These are phyloP conservation scores for Micrasema longulum DNA, from an alignment of 1,140 invertebrate species.

Conservation along the genomic window DNA sequence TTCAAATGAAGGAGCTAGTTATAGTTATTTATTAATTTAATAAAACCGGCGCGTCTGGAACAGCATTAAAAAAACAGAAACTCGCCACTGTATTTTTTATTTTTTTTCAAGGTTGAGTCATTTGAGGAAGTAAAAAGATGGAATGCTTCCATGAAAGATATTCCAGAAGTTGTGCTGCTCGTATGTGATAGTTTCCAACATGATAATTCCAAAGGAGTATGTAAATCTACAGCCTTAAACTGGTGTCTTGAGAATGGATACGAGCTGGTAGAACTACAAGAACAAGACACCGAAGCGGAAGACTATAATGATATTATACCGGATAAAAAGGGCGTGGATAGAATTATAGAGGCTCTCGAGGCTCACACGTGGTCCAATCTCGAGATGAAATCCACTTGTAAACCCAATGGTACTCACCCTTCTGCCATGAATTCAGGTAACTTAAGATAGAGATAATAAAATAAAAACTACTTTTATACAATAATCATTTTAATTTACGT, in stretches of 20 bases:
- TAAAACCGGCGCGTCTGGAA: too few species aligned
- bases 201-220: constrained; percentile 40
- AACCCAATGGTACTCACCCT: constrained; percentile 18
- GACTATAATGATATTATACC: constrained; percentile 72
- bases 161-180: constrained; percentile 60
- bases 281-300: constrained; percentile 63
- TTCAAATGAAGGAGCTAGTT: too few species aligned
- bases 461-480: too few species aligned
- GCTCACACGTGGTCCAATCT: constrained; percentile 84
- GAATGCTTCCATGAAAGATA: constrained; percentile 56
- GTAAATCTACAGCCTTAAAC: constrained; percentile 58
- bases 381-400: constrained; percentile 71
- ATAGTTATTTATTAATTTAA: too few species aligned
- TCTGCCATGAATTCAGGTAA: not conserved
- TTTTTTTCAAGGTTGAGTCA: constrained; percentile 42
- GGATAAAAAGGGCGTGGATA: constrained; percentile 76
- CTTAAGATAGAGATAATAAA: too few species aligned
- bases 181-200: constrained; percentile 52
- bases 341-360: constrained; percentile 81
- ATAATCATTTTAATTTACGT: too few species aligned
- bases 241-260: constrained; percentile 68
- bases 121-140: constrained; percentile 58
- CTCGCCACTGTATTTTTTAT: not conserved
- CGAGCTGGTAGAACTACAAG: constrained; percentile 81
- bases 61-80: not conserved